Conservation (phyloP, 2,113 vertebrate genomes). For the Coturnix japonica region DNA sequence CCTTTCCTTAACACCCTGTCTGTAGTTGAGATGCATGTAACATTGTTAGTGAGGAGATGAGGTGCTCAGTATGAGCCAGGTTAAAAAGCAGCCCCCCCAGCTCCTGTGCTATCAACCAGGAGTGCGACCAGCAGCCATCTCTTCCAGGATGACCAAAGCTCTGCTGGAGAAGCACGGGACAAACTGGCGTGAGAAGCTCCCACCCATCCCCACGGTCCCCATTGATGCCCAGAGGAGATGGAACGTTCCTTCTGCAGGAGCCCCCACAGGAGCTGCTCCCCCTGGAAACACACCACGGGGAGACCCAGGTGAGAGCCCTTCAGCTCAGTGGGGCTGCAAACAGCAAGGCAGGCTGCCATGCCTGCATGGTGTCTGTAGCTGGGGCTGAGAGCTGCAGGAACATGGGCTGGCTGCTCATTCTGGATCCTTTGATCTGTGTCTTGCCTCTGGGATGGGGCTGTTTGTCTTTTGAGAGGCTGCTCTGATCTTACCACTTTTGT, state of each 20-base stretch:
- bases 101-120: accelerated
- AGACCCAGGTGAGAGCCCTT: constrained; percentile 65
- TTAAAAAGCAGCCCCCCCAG: background rate
- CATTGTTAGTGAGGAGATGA: background rate
- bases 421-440: background rate
- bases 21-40: background rate
- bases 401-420: background rate
- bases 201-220: constrained; percentile 87
- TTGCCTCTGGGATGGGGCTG: background rate
- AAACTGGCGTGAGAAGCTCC: constrained; percentile 91
- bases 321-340: background rate
- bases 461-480: background rate
- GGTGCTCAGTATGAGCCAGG: accelerated
- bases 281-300: background rate
- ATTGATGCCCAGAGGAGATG: constrained; percentile 83
- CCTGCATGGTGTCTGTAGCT: background rate
- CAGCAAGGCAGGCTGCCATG: background rate
- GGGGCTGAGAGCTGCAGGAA: background rate
- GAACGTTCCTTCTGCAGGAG: constrained; percentile 16
- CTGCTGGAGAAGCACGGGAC: constrained; percentile 85
- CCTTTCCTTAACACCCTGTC: background rate
- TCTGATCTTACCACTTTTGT: background rate
- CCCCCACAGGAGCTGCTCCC: constrained; percentile 33
- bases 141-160: constrained; percentile 89
- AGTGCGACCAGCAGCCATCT: background rate